Percentiles rank a stretch among this genome's conserved stretches.
Evolutionary conservation across 2,797 vertebrate species (phyloP).

Genomic region (Chaetophractus vellerosus): DNA sequence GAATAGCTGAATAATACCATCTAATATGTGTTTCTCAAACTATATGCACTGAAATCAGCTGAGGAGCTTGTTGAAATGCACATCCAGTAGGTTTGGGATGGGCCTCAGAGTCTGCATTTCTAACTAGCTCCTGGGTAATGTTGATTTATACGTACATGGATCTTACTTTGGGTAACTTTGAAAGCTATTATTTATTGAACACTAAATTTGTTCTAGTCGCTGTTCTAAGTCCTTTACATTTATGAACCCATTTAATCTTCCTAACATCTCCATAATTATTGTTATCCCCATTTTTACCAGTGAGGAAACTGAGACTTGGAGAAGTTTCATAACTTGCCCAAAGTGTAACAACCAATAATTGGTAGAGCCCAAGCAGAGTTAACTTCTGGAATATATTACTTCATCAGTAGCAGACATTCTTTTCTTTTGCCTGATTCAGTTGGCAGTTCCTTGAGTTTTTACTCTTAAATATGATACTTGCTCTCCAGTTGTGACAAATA

Average conservation of each 20-base stretch:
- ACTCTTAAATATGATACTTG: not conserved
- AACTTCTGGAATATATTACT: not conserved
- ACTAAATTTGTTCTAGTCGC: not conserved
- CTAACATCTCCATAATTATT: not conserved
- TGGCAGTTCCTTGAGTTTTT: slow-evolving; percentile 8
- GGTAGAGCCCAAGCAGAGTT: not conserved
- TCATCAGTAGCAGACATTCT: not conserved
- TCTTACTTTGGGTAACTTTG: not conserved
- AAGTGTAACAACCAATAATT: not conserved
- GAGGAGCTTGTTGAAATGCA: not conserved
- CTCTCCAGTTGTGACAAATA: slow-evolving; percentile 42
- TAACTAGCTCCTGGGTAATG: not conserved
- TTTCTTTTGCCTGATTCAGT: slow-evolving; percentile 27
- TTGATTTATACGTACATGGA: not conserved
- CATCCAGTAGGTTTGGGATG: not conserved
- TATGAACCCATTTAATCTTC: slow-evolving; percentile 16
- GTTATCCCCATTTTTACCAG: not conserved
- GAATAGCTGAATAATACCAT: not conserved
- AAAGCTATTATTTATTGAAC: not conserved
- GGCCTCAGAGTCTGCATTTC: not conserved
- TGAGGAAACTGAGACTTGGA: slow-evolving; percentile 19
- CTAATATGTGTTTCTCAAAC: not conserved
- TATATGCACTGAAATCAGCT: not conserved
- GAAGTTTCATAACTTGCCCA: not conserved
- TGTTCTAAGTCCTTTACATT: not conserved